These are phyloP conservation scores for Cirrhinus mrigala DNA, from an alignment of 2,797 vertebrate genomes.

Conservation along the genomic window DNA sequence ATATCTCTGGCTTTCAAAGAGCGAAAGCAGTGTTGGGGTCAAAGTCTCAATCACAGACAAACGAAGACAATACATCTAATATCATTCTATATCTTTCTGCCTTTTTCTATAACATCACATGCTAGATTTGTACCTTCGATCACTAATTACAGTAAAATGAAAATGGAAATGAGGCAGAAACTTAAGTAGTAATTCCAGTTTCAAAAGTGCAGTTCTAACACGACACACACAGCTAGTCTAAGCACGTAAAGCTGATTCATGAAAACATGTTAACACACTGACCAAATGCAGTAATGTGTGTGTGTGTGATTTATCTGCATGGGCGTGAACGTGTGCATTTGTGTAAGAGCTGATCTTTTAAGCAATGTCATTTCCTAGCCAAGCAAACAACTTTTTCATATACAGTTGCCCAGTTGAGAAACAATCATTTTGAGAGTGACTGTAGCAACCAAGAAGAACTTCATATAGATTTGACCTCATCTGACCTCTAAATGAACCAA, in stretches of 20 bases:
- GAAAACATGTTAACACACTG: not conserved
- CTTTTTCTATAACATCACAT: not conserved
- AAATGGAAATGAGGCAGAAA: not conserved
- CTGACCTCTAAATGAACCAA: not conserved
- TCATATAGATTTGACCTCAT: slow-evolving; percentile 2
- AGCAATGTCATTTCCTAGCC: slow-evolving; percentile 32
- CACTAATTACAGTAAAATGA: not conserved
- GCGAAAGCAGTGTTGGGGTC: not conserved
- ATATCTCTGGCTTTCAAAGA: slow-evolving; percentile 15
- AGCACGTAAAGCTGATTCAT: not conserved
- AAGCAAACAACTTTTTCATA: slow-evolving; percentile 27
- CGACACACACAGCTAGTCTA: not conserved
- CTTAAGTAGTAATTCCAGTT: not conserved
- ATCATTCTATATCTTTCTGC: no score
- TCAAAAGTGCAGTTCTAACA: not conserved
- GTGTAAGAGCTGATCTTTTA: slow-evolving; percentile 25
- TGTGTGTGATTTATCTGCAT: not conserved
- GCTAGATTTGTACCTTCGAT: not conserved
- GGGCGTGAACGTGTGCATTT: slow-evolving; percentile 3
- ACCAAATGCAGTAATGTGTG: not conserved
- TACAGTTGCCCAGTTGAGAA: slow-evolving; percentile 10
- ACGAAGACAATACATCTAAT: no score
- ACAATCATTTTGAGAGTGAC: not conserved
- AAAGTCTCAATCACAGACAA: not conserved
- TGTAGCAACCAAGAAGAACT: not conserved